A percentile compares a stretch with the other conserved stretches of the same genome.
These are phyloP conservation scores for Gymnoscopelus braueri DNA, from an alignment of 2,797 vertebrate genomes.

Conservation along the genomic window DNA sequence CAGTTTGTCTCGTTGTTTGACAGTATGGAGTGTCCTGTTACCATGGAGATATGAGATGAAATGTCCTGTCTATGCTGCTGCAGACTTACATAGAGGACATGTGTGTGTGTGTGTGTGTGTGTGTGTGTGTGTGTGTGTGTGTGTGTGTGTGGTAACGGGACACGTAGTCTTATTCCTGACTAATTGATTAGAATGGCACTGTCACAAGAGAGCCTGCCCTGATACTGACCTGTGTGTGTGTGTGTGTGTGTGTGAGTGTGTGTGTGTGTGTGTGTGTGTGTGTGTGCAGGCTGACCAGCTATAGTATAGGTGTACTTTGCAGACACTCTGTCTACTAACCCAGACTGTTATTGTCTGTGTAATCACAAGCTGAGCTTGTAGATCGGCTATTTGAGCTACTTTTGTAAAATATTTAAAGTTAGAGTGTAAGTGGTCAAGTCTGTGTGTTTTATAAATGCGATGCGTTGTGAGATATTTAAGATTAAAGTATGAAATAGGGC, in stretches of 20 bases:
- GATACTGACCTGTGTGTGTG: slow-evolving; percentile 24
- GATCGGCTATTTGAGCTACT: no score
- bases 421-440: no score
- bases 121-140: not conserved
- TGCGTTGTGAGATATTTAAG: no score
- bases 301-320: no score
- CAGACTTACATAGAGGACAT: not conserved
- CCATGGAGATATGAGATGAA: no score
- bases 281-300: no score
- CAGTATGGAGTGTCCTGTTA: no score
- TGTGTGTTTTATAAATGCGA: no score
- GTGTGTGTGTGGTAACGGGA: slow-evolving; percentile 39
- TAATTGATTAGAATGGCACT: slow-evolving; percentile 59
- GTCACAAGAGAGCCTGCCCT: slow-evolving; percentile 49
- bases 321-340: not conserved
- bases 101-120: slow-evolving; percentile 2
- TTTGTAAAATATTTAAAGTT: no score
- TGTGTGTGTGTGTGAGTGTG: slow-evolving; percentile 19
- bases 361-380: no score
- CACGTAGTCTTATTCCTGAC: slow-evolving; percentile 39
- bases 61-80: no score
- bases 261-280: slow-evolving; percentile 27
- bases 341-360: slow-evolving; percentile 15
- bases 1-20: not conserved
- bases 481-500: no score